Base-by-base conservation (phyloP, 2,888 invertebrate genomes). In the Trissolcus japonicus region DNA sequence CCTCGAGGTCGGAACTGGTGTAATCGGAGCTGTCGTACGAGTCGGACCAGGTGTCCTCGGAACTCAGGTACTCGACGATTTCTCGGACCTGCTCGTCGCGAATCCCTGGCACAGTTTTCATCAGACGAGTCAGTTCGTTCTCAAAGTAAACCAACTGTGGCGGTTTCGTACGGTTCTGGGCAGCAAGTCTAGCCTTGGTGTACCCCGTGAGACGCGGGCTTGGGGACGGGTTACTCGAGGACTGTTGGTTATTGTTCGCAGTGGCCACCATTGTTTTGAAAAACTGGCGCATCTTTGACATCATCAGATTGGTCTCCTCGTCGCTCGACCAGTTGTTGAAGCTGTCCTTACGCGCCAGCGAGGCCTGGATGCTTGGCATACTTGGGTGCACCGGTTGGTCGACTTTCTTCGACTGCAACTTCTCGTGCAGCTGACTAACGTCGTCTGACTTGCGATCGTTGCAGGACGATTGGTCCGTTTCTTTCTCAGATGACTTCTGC, bases 301-400 rank as follows among this genome's bases (percentile, higher is more conserved):
- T 97, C 96, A 97, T 97, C 53, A 96, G 90, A 88, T 97, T 97
- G 2, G 96, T 97, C 90, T 97, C 97, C 87, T 97, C 97, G 85
- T 97, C 96, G 2, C 96, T 96, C 79, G 96, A 96, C 96, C 96
- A 97, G 86, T 96, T 96, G 87, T 96, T 96, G 90, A 96, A 96
- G 87, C 96, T 96, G 88, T 96, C 96, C 89, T 96, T 96, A 78
- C 96, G 91, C 43, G 94, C 93, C 29, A 96, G 89, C 13, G 93
- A 92, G 6, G 88, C 87, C 81, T 90, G 91, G 59, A 66, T 69
- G 13, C 3, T 67, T 4, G 71, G 53, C 19, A 76, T 6, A 7
- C 50, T 61, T 16, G 74, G 61, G 11, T 65, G 79, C 4, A 78
- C 48, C 16, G 75, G 60, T 19, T 79, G 79, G 41, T 79, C 78